A percentile compares a stretch with the other conserved stretches of the same genome.
Conservation (phyloP, 2,113 vertebrate genomes). For the Benitochromis conjunctus region DNA sequence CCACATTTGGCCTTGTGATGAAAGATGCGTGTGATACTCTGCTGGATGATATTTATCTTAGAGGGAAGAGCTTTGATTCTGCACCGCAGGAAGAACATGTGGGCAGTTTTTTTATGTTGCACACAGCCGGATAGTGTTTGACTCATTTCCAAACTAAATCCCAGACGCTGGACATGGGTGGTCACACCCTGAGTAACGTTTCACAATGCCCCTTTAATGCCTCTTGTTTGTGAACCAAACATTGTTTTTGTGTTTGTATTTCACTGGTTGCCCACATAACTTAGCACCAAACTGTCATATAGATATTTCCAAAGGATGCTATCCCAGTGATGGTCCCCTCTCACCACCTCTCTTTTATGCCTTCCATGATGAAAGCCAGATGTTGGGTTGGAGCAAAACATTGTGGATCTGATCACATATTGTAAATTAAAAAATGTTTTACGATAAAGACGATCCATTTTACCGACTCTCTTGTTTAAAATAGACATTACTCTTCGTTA, state of each 20-base stretch:
- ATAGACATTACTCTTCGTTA: background rate
- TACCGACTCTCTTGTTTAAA: background rate
- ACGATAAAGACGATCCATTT: background rate
- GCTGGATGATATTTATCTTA: constrained; percentile 18
- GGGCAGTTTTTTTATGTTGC: constrained; percentile 8
- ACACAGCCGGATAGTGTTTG: background rate
- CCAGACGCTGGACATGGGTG: constrained; percentile 43
- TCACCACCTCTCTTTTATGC: constrained; percentile 13
- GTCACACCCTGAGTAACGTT: constrained; percentile 20
- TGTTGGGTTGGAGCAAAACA: background rate
- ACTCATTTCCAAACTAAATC: constrained; percentile 13
- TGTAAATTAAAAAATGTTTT: background rate
- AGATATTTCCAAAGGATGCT: constrained; percentile 18
- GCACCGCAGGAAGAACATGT: constrained; percentile 22
- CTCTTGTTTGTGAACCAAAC: background rate
- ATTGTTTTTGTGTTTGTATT: background rate
- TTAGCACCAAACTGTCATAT: background rate
- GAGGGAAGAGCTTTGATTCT: constrained; percentile 20
- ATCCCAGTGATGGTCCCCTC: background rate
- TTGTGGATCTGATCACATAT: background rate
- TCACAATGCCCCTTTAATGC: background rate
- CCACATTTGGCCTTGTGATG: constrained; percentile 2
- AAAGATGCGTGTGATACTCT: constrained; percentile 17
- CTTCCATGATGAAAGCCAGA: constrained; percentile 13
- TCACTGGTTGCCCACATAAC: background rate